Percentiles rank a stretch among this genome's conserved stretches.
These are phyloP conservation scores for Azorinus chamasolen DNA, from an alignment of 2,888 invertebrate genomes.

Conservation along the genomic window DNA sequence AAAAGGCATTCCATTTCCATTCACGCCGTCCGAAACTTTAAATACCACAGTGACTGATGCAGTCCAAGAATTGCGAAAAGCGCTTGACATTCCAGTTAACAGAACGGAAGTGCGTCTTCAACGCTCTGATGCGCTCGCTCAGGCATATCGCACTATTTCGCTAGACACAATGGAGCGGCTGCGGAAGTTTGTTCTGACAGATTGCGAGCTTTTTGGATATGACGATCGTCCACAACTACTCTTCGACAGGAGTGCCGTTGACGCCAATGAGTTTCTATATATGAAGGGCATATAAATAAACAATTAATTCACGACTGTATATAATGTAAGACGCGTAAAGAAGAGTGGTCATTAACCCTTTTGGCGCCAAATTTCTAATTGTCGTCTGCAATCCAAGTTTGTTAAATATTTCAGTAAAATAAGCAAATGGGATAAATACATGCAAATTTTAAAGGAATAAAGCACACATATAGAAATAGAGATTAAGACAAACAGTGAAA, in stretches of 20 bases:
- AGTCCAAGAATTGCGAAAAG: slow-evolving; percentile 40
- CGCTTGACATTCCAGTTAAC: slow-evolving; percentile 35
- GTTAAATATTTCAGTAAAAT: too few relatives aligned
- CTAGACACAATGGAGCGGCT: slow-evolving; percentile 59
- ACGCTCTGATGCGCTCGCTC: slow-evolving; percentile 65
- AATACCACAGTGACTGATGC: slow-evolving; percentile 40
- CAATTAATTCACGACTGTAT: too few relatives aligned
- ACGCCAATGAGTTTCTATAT: slow-evolving; percentile 3
- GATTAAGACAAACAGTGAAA: too few relatives aligned
- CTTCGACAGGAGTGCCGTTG: slow-evolving; percentile 37
- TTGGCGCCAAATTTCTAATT: too few relatives aligned
- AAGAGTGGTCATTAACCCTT: too few relatives aligned
- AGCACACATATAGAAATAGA: too few relatives aligned
- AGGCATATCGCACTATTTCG: slow-evolving; percentile 67
- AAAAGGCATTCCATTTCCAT: slow-evolving; percentile 63
- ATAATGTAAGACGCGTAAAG: too few relatives aligned
- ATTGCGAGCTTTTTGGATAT: slow-evolving; percentile 77
- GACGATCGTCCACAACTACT: slow-evolving; percentile 50
- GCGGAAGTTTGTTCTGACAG: slow-evolving; percentile 58
- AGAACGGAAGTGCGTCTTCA: slow-evolving; percentile 55
- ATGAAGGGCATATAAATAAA: slow-evolving; percentile 20
- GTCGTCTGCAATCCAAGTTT: too few relatives aligned
- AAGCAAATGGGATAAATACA: too few relatives aligned
- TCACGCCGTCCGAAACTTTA: slow-evolving; percentile 31
- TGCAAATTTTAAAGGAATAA: too few relatives aligned